phyloP scores from a whole-genome alignment of 2,797 vertebrate species.

The Melanotaenia maccullochi region DNA sequence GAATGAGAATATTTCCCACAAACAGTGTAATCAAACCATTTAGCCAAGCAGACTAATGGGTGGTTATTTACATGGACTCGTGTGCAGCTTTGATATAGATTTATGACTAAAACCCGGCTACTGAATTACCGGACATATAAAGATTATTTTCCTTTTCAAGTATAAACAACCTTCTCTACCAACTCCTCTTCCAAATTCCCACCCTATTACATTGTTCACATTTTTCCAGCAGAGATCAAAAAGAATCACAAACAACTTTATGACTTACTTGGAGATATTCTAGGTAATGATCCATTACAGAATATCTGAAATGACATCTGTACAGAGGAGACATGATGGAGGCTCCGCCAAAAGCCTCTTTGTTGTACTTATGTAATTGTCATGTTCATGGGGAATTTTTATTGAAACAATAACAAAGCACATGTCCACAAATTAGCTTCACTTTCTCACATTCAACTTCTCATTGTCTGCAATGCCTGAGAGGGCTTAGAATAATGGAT shows the following conservation, averaged over 20 bases:
- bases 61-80: not conserved
- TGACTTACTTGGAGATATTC: constrained; percentile 49
- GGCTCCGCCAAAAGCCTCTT: constrained; percentile 69
- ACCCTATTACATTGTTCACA: constrained; percentile 21
- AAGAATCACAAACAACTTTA: constrained; percentile 46
- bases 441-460: constrained; percentile 72
- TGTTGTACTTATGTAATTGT: constrained; percentile 80
- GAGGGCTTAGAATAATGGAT: constrained; percentile 76
- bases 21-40: too few species aligned
- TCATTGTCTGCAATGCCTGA: constrained; percentile 76
- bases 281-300: constrained; percentile 59
- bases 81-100: not conserved
- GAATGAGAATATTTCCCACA: too few species aligned
- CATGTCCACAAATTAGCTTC: constrained; percentile 80
- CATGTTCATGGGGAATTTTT: constrained; percentile 76
- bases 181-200: constrained; percentile 9
- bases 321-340: constrained; percentile 53
- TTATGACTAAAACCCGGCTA: constrained; percentile 3
- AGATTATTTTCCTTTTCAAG: not conserved
- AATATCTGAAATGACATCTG: constrained; percentile 64
- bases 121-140: not conserved
- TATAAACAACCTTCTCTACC: not conserved
- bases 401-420: constrained; percentile 81
- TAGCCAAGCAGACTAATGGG: not conserved
- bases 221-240: constrained; percentile 42